These are phyloP conservation scores for Eidolon dupreanum DNA, from an alignment of 2,797 vertebrate genomes.

Conservation along the genomic window DNA sequence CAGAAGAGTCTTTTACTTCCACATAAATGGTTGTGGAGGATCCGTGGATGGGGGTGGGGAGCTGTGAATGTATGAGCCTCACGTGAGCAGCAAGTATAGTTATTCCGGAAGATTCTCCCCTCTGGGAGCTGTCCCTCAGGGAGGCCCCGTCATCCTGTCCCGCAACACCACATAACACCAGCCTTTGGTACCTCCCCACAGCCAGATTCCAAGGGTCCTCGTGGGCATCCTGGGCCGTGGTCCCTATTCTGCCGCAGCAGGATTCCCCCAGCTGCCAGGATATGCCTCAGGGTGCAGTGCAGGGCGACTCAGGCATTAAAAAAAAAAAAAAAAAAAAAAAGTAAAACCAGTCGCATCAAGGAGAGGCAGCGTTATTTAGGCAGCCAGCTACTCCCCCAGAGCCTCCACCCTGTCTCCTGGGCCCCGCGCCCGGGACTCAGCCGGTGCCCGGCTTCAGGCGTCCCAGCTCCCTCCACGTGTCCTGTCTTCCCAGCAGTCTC, in stretches of 20 bases:
- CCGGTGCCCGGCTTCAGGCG: conserved; percentile 19
- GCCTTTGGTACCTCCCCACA: background rate
- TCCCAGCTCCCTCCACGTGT: conserved; percentile 78
- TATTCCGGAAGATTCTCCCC: background rate
- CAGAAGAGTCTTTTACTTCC: background rate
- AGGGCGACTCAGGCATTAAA: background rate
- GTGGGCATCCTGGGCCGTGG: background rate
- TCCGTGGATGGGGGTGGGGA: background rate
- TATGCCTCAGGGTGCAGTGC: conserved; percentile 36
- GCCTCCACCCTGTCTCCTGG: conserved; percentile 70
- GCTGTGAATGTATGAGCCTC: background rate
- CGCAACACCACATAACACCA: background rate
- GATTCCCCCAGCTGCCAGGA: background rate
- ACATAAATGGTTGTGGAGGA: background rate
- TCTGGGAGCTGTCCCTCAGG: background rate
- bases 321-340: background rate
- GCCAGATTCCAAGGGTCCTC: background rate
- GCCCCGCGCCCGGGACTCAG: conserved; percentile 42
- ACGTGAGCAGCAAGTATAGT: background rate
- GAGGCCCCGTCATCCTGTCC: background rate
- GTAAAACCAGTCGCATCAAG: conserved; percentile 41
- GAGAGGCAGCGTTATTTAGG: conserved; percentile 51
- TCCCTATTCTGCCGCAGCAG: background rate
- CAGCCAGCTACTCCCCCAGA: conserved; percentile 3
- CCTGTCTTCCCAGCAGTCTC: conserved; percentile 79